Evolutionary conservation across 2,797 vertebrate species (phyloP), one percentile per base, ranked within the genome.

Genomic region (Argyrosomus regius): DNA sequence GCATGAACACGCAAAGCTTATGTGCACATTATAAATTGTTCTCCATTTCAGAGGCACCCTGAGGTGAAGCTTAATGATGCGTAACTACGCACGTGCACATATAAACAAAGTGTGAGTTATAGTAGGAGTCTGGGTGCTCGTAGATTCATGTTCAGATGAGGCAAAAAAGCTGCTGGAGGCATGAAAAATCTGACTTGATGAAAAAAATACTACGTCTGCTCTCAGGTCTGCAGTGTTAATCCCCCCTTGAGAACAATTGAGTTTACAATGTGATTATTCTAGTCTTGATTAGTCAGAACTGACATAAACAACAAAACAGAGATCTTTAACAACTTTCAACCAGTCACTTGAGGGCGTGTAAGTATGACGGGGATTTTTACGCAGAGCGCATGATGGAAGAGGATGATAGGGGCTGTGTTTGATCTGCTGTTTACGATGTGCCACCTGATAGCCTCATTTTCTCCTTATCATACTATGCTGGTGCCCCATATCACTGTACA

Each of bases 11-110:
- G 65, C 16, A 70, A 75, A 87, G 80, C 54, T 1, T 65, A 62
- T 69, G 54, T 39, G 62, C 53, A 14, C 54, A 78, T 78, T 60
- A 85, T 74, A 76, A 87, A 87, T 84, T 77, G 66, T 76, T 90
- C 82, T 81, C 76, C 22, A 16, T 82, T 78, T 88, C 35, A 71
- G 88, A 82, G 90, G 82, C 79, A 79, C 84, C 90, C 90, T 53
- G 70, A 73, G 81, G 82, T 89, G 87, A 90, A 56, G 75, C 65
- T 87, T 82, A 92, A 93, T 88, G 87, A 90, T 78, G 89, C 56
- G 6, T 83, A 82, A 82, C 80, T 72, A 78, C 65, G 83, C 80
- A 80, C 62, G 49, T 61, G 53, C 52, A 60, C 52, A 43, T 53
- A 65, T 84, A 87, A 87, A 89, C 88, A 92, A 80, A 54, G 72